Percentiles rank a stretch among this genome's conserved stretches.
phyloP scores from a whole-genome alignment of 2,797 vertebrate species.

The Pipistrellus pipistrellus region DNA sequence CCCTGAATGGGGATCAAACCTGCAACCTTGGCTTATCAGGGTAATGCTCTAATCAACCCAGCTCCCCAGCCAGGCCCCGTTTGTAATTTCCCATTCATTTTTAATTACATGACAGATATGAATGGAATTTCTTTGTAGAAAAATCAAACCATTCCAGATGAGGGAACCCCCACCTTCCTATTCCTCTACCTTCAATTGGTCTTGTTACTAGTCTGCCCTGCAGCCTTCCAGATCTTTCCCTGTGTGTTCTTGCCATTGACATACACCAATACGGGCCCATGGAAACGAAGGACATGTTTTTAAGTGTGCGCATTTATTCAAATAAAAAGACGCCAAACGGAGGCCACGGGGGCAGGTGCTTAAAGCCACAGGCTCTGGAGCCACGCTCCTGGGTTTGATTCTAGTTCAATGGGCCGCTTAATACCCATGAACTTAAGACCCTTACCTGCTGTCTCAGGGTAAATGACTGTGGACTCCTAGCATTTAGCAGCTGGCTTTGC shows the following conservation, averaged over 20 bases:
- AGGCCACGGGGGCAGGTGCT: not conserved
- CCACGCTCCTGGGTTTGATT: not conserved
- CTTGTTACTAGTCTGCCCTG: not conserved
- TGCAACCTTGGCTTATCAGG: not conserved
- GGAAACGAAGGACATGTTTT: not conserved
- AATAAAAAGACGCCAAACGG: fast-evolving
- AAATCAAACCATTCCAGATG: not conserved
- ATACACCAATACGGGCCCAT: not conserved
- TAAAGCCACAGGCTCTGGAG: not conserved
- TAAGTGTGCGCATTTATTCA: not conserved
- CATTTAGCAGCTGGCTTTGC: not conserved
- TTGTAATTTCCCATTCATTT: not conserved
- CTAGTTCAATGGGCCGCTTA: not conserved
- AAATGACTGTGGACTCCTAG: not conserved
- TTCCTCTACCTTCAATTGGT: not conserved
- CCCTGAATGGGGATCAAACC: not conserved
- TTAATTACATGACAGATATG: not conserved
- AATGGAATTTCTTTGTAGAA: not conserved
- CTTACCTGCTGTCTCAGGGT: not conserved
- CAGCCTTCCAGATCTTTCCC: not conserved
- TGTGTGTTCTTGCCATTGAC: not conserved
- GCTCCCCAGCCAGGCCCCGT: not conserved
- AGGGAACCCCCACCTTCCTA: not conserved
- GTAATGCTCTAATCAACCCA: not conserved
- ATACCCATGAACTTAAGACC: too few relatives aligned